These are phyloP conservation scores for Bubo bubo DNA, from an alignment of 2,113 vertebrate genomes.

Conservation along the genomic window DNA sequence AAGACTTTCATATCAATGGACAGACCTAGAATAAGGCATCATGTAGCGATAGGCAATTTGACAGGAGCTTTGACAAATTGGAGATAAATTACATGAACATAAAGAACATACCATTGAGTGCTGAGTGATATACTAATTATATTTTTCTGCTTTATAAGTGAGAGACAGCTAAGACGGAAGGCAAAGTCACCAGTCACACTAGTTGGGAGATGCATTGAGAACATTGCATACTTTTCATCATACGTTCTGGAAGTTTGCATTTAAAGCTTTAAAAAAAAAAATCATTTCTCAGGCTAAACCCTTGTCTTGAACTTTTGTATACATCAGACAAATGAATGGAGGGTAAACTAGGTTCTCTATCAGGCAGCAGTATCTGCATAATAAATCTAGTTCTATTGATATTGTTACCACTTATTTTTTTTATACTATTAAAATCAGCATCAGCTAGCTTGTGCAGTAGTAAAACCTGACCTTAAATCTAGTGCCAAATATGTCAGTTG, in stretches of 20 bases:
- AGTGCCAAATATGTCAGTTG: neutral
- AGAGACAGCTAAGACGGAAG: neutral
- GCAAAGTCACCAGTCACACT: neutral
- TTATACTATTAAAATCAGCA: neutral
- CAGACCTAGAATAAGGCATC: conserved; percentile 31
- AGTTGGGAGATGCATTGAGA: neutral
- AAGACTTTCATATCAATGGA: conserved; percentile 54
- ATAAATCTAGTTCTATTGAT: neutral
- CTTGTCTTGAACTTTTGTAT: neutral
- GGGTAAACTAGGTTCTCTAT: neutral
- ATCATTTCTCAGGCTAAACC: neutral
- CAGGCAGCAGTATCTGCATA: neutral
- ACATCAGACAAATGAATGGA: neutral
- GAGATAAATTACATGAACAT: conserved; percentile 50
- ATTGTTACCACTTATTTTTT: neutral
- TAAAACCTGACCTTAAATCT: neutral
- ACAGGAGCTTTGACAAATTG: conserved; percentile 41
- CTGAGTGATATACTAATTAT: conserved; percentile 46
- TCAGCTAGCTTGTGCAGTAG: neutral
- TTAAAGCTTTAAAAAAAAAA: neutral
- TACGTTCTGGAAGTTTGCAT: neutral
- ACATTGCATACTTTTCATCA: neutral
- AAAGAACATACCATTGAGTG: conserved; percentile 22
- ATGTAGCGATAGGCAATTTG: neutral
- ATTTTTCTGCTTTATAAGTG: conserved; percentile 11